Base-by-base conservation (phyloP, 2,797 vertebrate genomes). In the Pseudotriccus pelzelni region DNA sequence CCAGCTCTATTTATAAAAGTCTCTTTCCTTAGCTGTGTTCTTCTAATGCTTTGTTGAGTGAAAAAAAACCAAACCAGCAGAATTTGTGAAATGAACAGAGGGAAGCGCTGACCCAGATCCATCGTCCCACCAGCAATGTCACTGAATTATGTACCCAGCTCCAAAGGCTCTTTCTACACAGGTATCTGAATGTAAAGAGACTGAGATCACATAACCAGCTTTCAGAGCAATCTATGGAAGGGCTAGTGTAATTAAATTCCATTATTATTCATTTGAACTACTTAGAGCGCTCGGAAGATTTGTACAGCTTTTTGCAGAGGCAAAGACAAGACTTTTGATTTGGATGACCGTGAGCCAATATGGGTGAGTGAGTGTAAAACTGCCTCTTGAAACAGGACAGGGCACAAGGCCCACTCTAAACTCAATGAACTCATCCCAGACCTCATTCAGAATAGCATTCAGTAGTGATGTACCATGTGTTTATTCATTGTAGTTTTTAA, bases 11-110 rank as follows among this genome's bases (percentile, higher is more conserved):
- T 78, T 37, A 46, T 44, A 52, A n/a, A n/a, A 23, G 67, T 7
- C 24, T 50, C 58, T 69, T 66, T 36, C n/a, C 36, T 77, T 52
- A 92, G 28, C 1, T 2, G 12, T 25, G 11, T 28, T 56, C 12
- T 73, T 76, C 64, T 77, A 37, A 41, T 27, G 34, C 37, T 81
- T 74, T 72, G 25, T 49, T 44, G 75, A 52, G 28, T 58, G 44
- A 49, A 73, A 59, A 32, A 32, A 28, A 32, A 37, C 37, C 39
- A 34, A 0, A 2, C 15, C 27, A 37, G 18, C 24, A 49, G 34
- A 80, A 50, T 67, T 28, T 70, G 44, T 91, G 73, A 91, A 60
- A 74, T 49, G 59, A 76, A n/a, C 41, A 60, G 53, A 80, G 58
- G 50, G 28, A 84, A 75, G 44, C 6, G 0, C 12, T 72, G 55